Percentiles rank a stretch among this genome's conserved stretches.
phyloP scores from a whole-genome alignment of 1,140 invertebrate genomes.

The Saxidomus purpurata region DNA sequence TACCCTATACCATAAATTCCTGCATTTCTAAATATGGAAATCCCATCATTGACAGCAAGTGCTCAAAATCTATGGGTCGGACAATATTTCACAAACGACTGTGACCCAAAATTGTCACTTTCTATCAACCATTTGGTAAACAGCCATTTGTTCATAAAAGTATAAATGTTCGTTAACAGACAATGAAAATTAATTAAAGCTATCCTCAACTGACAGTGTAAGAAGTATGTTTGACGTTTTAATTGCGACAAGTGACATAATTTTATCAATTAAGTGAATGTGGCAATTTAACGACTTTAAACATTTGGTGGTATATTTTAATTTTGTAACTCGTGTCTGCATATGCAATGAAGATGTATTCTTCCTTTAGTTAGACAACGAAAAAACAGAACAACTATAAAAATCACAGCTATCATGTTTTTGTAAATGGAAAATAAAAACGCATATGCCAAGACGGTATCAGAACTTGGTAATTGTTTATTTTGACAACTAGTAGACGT shows the following conservation, averaged over 20 bases:
- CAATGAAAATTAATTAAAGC: constrained; percentile 67
- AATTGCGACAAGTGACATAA: constrained; percentile 61
- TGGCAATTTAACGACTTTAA: constrained; percentile 67
- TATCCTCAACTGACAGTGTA: constrained; percentile 36
- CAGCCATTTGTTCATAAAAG: constrained; percentile 58
- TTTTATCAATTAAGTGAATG: constrained; percentile 67
- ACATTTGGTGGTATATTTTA: constrained; percentile 63
- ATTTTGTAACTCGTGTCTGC: constrained; percentile 36
- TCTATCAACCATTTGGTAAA: constrained; percentile 41
- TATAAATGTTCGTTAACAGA: constrained; percentile 61
- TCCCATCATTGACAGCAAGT: constrained; percentile 46
- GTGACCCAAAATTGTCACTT: constrained; percentile 58
- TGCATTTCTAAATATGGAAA: constrained; percentile 49
- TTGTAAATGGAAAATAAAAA: constrained; percentile 18
- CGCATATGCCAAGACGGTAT: constrained; percentile 19
- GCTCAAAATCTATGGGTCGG: constrained; percentile 43
- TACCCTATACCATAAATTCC: constrained; percentile 35
- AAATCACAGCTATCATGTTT: constrained; percentile 11
- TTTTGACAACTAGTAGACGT: constrained; percentile 39
- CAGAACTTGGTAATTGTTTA: constrained; percentile 21
- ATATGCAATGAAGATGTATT: constrained; percentile 46
- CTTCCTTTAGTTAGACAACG: neutral
- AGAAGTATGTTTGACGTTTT: constrained; percentile 56
- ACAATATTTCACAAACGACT: constrained; percentile 50
- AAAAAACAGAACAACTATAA: constrained; percentile 5